These are phyloP conservation scores for Maconellicoccus hirsutus DNA, from an alignment of 1,140 invertebrate genomes.

Conservation along the genomic window DNA sequence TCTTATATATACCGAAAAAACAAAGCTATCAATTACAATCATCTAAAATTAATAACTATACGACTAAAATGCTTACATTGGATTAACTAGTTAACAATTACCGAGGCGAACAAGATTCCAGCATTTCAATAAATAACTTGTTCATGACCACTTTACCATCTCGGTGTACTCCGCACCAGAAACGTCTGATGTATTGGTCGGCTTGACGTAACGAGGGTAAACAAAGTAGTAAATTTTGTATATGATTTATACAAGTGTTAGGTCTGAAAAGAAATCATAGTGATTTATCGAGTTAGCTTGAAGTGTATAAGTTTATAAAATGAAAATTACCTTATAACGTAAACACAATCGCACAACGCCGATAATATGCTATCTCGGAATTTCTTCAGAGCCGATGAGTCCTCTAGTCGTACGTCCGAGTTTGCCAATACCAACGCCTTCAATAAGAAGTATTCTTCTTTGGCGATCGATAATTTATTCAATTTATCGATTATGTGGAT, in stretches of 20 bases:
- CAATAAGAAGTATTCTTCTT: slow-evolving; percentile 84
- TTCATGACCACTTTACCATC: slow-evolving; percentile 87
- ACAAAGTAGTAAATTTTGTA: slow-evolving; percentile 78
- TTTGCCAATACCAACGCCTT: slow-evolving; percentile 89
- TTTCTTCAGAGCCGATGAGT: slow-evolving; percentile 66
- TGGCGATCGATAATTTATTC: slow-evolving; percentile 63
- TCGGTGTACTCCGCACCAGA: slow-evolving; percentile 79
- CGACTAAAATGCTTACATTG: no score
- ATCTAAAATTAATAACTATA: slow-evolving; percentile 18
- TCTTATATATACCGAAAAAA: slow-evolving; percentile 17
- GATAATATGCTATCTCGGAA: slow-evolving; percentile 77
- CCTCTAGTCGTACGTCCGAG: slow-evolving; percentile 78
- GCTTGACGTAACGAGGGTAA: slow-evolving; percentile 79
- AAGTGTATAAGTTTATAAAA: no score
- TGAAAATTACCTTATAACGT: slow-evolving; percentile 61
- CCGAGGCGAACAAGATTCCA: slow-evolving; percentile 54
- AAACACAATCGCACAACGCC: slow-evolving; percentile 73
- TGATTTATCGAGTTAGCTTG: no score
- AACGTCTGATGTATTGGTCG: slow-evolving; percentile 72
- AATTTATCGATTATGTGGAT: slow-evolving; percentile 75
- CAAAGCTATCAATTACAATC: slow-evolving; percentile 11
- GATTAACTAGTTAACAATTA: not conserved
- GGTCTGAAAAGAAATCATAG: slow-evolving; percentile 40
- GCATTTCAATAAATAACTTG: slow-evolving; percentile 94
- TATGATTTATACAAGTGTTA: slow-evolving; percentile 49